phyloP scores from a whole-genome alignment of 2,888 invertebrate species.

The Eupithecia insigniata region DNA sequence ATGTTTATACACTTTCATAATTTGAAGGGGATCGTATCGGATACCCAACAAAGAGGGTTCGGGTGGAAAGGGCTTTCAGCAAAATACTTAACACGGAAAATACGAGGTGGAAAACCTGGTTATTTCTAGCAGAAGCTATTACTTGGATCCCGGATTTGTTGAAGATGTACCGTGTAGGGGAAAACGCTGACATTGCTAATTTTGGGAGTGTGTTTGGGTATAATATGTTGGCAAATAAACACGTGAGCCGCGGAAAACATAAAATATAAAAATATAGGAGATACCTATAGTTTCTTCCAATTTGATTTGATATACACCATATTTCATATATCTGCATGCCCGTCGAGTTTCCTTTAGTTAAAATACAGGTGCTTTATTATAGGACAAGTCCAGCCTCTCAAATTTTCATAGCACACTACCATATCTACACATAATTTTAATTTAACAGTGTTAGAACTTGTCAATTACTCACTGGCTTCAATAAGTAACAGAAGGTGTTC shows the following conservation, averaged over 20 bases:
- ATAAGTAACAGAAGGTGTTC: neutral
- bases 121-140: constrained; percentile 63
- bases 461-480: no score
- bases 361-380: neutral
- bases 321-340: neutral
- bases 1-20: constrained; percentile 84
- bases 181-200: constrained; percentile 1
- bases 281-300: neutral
- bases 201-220: neutral
- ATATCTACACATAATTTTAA: neutral
- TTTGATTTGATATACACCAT: neutral
- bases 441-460: neutral
- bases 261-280: neutral
- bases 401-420: neutral
- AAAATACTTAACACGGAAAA: constrained; percentile 80
- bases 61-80: constrained; percentile 72
- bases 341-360: neutral
- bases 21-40: constrained; percentile 80
- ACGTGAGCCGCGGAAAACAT: neutral
- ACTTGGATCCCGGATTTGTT: constrained; percentile 61
- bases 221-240: neutral
- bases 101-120: constrained; percentile 74
- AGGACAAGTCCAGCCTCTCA: neutral
- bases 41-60: constrained; percentile 72
- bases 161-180: constrained; percentile 36